A percentile compares a stretch with the other conserved stretches of the same genome.
phyloP scores from a whole-genome alignment of 2,113 vertebrate species.

The Gila orcuttii region DNA sequence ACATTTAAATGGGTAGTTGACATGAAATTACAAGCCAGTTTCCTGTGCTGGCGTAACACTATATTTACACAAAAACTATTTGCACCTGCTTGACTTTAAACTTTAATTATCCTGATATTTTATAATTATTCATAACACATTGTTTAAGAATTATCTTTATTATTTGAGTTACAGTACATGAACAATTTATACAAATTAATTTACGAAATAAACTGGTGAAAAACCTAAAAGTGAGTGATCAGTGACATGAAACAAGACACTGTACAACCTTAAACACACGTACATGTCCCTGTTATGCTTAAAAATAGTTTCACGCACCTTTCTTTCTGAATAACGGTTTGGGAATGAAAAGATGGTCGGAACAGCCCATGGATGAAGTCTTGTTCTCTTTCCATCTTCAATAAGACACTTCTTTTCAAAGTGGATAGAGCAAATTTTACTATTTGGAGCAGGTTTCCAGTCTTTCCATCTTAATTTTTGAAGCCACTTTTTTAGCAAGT shows the following conservation, averaged over 20 bases:
- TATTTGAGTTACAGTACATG: too few species aligned
- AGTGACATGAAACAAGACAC: background rate
- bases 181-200: background rate
- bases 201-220: background rate
- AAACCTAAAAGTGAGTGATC: background rate
- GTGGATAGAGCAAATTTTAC: constrained; percentile 36
- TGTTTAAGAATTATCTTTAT: too few species aligned
- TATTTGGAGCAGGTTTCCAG: constrained; percentile 33
- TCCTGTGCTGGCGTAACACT: background rate
- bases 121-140: background rate
- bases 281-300: too few species aligned
- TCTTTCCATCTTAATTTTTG: constrained; percentile 42
- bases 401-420: constrained; percentile 38
- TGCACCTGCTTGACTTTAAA: background rate
- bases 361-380: constrained; percentile 36
- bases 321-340: background rate
- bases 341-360: constrained; percentile 41
- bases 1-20: background rate
- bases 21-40: background rate
- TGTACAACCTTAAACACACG: background rate
- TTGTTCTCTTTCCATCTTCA: background rate
- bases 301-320: background rate
- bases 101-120: background rate
- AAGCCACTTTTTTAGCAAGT: constrained; percentile 39
- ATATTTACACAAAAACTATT: background rate